Evolutionary conservation across 1,140 invertebrate genomes (phyloP).

Genomic region (Papilio polytes): DNA sequence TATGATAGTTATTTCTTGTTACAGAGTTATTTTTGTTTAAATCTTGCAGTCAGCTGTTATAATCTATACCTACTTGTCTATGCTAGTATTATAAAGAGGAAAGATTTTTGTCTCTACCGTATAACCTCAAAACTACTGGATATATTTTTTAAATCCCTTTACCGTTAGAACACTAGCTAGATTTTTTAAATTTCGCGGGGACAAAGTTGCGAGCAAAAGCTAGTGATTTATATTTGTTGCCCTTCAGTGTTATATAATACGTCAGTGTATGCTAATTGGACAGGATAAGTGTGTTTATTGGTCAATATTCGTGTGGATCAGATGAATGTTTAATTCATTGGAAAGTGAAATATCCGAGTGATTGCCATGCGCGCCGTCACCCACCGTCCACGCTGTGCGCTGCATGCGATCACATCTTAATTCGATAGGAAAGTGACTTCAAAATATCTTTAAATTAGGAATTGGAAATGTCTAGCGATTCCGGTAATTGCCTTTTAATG

Average conservation of each 20-base stretch:
- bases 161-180: too few relatives aligned
- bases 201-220: too few relatives aligned
- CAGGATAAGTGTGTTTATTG: conserved; percentile 9
- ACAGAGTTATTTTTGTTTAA: not conserved
- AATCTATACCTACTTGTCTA: too few relatives aligned
- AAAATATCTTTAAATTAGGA: conserved; percentile 27
- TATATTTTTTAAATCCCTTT: too few relatives aligned
- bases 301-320: conserved; percentile 40
- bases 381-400: conserved; percentile 22
- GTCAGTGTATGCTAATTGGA: too few relatives aligned
- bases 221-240: not conserved
- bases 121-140: too few relatives aligned
- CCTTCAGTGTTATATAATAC: not conserved
- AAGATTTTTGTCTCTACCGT: too few relatives aligned
- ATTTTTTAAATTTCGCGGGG: too few relatives aligned
- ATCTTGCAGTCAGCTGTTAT: too few relatives aligned
- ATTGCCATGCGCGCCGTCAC: conserved; percentile 43
- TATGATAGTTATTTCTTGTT: not conserved
- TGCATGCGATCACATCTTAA: conserved; percentile 42
- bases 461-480: conserved; percentile 3
- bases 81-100: too few relatives aligned
- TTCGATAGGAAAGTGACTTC: conserved; percentile 44
- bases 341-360: conserved; percentile 46
- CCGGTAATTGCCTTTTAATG: not conserved
- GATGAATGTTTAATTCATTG: conserved; percentile 48